phyloP scores from a whole-genome alignment of 1,140 invertebrate genomes.

The Antheraea pernyi region DNA sequence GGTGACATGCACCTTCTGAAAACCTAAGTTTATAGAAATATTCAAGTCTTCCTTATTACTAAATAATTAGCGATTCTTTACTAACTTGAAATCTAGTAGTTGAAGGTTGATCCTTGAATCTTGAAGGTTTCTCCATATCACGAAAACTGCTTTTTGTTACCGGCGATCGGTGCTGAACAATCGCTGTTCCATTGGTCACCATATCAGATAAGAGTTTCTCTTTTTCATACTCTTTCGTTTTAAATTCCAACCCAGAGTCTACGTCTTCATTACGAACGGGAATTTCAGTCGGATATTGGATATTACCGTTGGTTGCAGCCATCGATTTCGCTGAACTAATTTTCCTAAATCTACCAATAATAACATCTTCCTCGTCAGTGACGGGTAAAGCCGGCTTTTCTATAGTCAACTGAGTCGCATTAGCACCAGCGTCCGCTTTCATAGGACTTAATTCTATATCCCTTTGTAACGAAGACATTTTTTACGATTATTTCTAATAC shows the following conservation, averaged over 20 bases:
- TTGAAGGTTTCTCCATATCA: conserved; percentile 80
- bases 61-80: neutral
- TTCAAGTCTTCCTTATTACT: neutral
- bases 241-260: conserved; percentile 67
- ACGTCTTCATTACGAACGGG: conserved; percentile 50
- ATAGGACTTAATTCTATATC: conserved; percentile 68
- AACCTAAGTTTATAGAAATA: no score
- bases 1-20: no score
- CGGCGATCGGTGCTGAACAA: conserved; percentile 42
- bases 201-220: conserved; percentile 47
- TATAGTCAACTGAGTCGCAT: conserved; percentile 7
- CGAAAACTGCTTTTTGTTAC: conserved; percentile 81
- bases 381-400: conserved; percentile 44
- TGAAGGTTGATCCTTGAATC: conserved; percentile 80
- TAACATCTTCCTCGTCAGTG: conserved; percentile 70
- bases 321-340: conserved; percentile 78
- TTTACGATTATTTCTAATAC: conserved; percentile 7
- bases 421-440: conserved; percentile 33
- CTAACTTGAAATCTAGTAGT: conserved; percentile 80
- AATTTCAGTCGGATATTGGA: conserved; percentile 65
- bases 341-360: conserved; percentile 75
- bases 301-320: conserved; percentile 75
- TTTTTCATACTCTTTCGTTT: conserved; percentile 43
- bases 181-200: conserved; percentile 31
- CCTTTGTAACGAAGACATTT: conserved; percentile 60